Conservation (phyloP, 1,140 invertebrate genomes). For the Epicauta chinensis region DNA sequence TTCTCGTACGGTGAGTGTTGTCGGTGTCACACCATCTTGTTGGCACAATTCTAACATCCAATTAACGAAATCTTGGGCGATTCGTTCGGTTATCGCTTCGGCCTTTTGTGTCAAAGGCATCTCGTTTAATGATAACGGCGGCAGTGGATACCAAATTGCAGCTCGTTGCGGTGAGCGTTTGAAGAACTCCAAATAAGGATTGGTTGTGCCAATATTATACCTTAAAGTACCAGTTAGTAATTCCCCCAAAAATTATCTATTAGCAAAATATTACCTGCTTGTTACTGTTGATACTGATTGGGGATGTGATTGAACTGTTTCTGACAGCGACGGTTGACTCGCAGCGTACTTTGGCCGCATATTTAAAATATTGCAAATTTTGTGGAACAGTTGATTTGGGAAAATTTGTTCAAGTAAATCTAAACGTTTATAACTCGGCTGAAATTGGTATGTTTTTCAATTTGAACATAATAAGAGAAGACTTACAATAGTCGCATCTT, state of each 20-base stretch:
- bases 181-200: slow-evolving; percentile 28
- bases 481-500: slow-evolving; percentile 19
- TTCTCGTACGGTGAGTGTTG: slow-evolving; percentile 41
- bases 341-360: not conserved
- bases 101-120: slow-evolving; percentile 44
- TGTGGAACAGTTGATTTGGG: slow-evolving; percentile 6
- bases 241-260: not conserved
- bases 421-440: slow-evolving; percentile 1
- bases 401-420: slow-evolving; percentile 5
- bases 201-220: slow-evolving; percentile 2
- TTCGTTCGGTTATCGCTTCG: slow-evolving; percentile 42
- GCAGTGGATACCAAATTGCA: slow-evolving; percentile 26
- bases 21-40: slow-evolving; percentile 36
- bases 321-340: not conserved
- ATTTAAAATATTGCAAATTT: slow-evolving; percentile 5
- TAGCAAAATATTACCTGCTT: too few relatives aligned
- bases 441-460: not conserved
- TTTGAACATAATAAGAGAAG: slow-evolving; percentile 1
- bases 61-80: slow-evolving; percentile 51
- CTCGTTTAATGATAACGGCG: slow-evolving; percentile 25
- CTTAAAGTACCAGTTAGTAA: slow-evolving; percentile 1
- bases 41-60: slow-evolving; percentile 50
- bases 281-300: too few relatives aligned
- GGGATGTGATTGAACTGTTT: too few relatives aligned
- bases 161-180: slow-evolving; percentile 20